phyloP scores from a whole-genome alignment of 2,797 vertebrate genomes.

The Siniperca scherzeri region DNA sequence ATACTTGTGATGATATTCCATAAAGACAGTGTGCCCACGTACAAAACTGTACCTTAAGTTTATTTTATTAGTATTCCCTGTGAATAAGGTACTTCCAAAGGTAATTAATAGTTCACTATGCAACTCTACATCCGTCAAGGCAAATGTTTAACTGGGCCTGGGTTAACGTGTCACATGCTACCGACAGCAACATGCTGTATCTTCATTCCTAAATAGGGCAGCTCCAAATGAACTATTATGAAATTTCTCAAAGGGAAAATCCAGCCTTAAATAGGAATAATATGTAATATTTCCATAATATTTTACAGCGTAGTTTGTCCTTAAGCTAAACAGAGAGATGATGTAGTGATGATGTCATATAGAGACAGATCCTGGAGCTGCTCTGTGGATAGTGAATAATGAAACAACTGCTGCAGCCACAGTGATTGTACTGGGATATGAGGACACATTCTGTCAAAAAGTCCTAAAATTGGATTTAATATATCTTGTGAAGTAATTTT shows the following conservation, averaged over 20 bases:
- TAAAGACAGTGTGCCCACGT: not conserved
- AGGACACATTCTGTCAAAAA: not conserved
- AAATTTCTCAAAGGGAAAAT: not conserved
- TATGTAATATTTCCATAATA: not conserved
- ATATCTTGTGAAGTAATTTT: too few relatives aligned
- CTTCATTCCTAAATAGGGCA: slow-evolving; percentile 18
- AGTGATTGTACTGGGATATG: not conserved
- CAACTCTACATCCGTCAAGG: not conserved
- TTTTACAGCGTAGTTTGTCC: not conserved
- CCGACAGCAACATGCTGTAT: not conserved
- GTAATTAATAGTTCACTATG: slow-evolving; percentile 4
- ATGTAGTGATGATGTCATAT: slow-evolving; percentile 20
- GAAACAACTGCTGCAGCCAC: slow-evolving; percentile 30
- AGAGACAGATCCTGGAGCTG: slow-evolving; percentile 30
- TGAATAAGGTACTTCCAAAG: not conserved
- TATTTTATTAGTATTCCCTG: not conserved
- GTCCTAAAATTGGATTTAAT: not conserved
- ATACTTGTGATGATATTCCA: not conserved
- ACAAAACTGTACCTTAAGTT: not conserved
- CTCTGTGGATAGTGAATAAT: slow-evolving; percentile 35
- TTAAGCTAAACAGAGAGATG: slow-evolving; percentile 10
- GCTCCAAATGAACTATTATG: not conserved
- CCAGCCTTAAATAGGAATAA: not conserved
- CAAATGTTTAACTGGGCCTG: not conserved
- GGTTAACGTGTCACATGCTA: slow-evolving; percentile 19